Evolutionary conservation across 2,888 invertebrate species (phyloP).

Genomic region (Drosophila tanythrix): DNA sequence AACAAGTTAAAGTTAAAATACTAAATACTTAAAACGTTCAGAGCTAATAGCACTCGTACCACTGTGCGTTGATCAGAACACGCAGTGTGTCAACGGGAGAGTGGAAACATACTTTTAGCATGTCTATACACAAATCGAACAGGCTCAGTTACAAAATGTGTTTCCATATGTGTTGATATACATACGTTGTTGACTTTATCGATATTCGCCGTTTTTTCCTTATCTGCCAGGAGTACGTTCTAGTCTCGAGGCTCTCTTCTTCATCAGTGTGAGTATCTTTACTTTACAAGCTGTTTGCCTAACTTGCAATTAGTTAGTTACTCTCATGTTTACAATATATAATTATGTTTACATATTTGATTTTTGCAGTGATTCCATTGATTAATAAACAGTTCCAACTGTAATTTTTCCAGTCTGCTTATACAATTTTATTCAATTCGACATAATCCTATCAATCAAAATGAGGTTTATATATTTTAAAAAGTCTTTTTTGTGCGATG

Average conservation of each 20-base stretch:
- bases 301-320: slow-evolving; percentile 36
- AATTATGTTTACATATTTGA: slow-evolving; percentile 4
- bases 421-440: neutral
- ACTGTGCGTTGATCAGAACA: slow-evolving; percentile 13
- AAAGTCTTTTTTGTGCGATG: neutral
- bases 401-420: neutral
- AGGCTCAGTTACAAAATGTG: slow-evolving; percentile 32
- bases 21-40: neutral
- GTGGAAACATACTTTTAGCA: neutral
- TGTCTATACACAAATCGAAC: slow-evolving; percentile 25
- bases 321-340: neutral
- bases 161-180: slow-evolving; percentile 50
- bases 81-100: slow-evolving; percentile 3
- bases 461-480: neutral
- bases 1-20: neutral
- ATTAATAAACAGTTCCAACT: slow-evolving; percentile 42
- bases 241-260: slow-evolving; percentile 17
- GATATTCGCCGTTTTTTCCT: slow-evolving; percentile 47
- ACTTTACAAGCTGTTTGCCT: slow-evolving; percentile 47
- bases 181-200: slow-evolving; percentile 52
- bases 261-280: slow-evolving; percentile 46
- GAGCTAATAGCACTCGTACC: neutral
- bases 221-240: slow-evolving; percentile 24
- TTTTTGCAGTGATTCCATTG: slow-evolving; percentile 37
- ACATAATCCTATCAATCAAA: slow-evolving; percentile 4